Base-by-base conservation (phyloP, 2,113 vertebrate genomes). In the Zeus faber region DNA sequence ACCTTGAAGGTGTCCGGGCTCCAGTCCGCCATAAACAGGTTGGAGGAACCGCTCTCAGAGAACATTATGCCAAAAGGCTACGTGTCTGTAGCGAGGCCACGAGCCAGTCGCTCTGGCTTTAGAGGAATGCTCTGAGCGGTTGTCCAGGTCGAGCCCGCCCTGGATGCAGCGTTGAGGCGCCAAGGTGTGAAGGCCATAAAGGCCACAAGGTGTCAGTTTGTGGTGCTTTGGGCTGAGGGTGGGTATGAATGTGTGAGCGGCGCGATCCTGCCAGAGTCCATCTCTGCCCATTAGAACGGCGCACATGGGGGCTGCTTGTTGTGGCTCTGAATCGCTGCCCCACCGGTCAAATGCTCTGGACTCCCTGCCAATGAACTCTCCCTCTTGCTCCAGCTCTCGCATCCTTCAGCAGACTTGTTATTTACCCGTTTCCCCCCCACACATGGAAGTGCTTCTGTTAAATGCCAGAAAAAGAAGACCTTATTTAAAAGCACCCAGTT, bases 381-480 rank as follows among this genome's bases (percentile, higher is more conserved):
- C 31, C 54, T 43, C n/a, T 50, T 31, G 35, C 23, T 24, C 44
- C 23, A 48, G 14, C 18, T 48, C 3, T n/a, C n/a, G n/a, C n/a
- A n/a, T n/a, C n/a, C n/a, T n/a, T n/a, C n/a, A n/a, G n/a, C n/a
- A n/a, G n/a, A n/a, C n/a, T n/a, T n/a, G n/a, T 39, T 47, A 49
- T 37, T 26, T 49, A 26, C 43, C 25, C 21, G 43, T 50, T 43
- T 26, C 57, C 46, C 52, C 4, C 20, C n/a, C 37, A 46, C 25
- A 41, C 31, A 57, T 24, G 5, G 24, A 56, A 47, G 57, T 1
- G 11, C 40, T 29, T 55, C 53, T 74, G 61, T 70, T 74, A 49
- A 65, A 79, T 76, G 72, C 40, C 47, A 43, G 62, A 51, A 17
- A 20, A 62, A 35, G 33, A 71, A 66, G 58, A 76, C 74, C 59